Evolutionary conservation across 2,113 vertebrate species (phyloP).

Genomic region (Sprattus sprattus): DNA sequence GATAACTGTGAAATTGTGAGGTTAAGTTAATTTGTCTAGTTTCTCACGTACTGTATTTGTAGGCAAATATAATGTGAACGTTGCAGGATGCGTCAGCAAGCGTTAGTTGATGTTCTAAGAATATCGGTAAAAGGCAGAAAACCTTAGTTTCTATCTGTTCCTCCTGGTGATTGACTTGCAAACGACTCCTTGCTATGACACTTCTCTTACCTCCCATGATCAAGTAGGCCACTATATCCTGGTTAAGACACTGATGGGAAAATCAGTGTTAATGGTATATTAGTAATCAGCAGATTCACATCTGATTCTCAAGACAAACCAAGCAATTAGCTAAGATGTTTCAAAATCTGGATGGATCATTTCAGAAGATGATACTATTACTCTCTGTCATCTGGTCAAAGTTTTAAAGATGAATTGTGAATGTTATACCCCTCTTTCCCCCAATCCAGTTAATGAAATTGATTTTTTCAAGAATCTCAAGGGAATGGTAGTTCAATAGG

Average conservation of each 20-base stretch:
- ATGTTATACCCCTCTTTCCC: not conserved
- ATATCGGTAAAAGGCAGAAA: not conserved
- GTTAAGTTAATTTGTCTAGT: not conserved
- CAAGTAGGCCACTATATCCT: not conserved
- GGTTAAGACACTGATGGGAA: not conserved
- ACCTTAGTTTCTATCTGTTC: not conserved
- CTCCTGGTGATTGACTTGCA: not conserved
- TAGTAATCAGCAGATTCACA: not conserved
- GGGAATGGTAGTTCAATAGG: not conserved
- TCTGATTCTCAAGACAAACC: not conserved
- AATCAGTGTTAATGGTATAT: not conserved
- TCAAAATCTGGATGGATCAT: not conserved
- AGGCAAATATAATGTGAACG: not conserved
- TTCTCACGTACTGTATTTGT: not conserved
- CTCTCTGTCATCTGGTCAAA: not conserved
- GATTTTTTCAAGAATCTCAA: not conserved
- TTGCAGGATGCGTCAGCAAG: not conserved
- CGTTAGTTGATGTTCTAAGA: not conserved
- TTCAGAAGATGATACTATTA: not conserved
- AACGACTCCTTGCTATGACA: not conserved
- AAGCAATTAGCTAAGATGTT: not conserved
- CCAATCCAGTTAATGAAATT: not conserved
- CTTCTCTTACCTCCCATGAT: not conserved
- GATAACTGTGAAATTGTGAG: not conserved
- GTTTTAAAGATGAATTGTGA: not conserved